phyloP scores from a whole-genome alignment of 2,113 vertebrate species.

The Neolamprologus cancellatus region DNA sequence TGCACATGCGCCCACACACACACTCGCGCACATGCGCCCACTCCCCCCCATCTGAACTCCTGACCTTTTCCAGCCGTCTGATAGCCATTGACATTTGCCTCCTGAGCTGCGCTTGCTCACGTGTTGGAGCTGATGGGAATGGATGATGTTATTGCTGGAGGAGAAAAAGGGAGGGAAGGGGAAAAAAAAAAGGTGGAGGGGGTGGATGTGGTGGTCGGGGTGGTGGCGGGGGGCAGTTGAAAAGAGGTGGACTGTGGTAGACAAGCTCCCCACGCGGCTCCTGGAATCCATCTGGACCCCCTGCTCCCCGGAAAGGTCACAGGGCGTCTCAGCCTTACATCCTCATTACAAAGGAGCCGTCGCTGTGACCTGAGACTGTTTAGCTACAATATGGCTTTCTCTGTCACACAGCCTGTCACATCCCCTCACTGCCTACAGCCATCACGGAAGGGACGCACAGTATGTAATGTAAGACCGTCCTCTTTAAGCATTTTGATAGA shows the following conservation, averaged over 20 bases:
- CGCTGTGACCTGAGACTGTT: conserved; percentile 25
- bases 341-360: conserved; percentile 53
- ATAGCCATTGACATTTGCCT: conserved; percentile 75
- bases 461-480: background rate
- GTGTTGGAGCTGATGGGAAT: conserved; percentile 62
- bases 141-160: conserved; percentile 65
- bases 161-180: conserved; percentile 34
- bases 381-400: conserved; percentile 37
- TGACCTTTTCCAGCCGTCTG: conserved; percentile 68
- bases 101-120: conserved; percentile 63
- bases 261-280: conserved; percentile 15
- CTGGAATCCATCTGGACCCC: conserved; percentile 58
- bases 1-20: background rate
- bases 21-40: background rate
- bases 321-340: conserved; percentile 48
- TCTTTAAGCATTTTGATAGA: conserved; percentile 4
- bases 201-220: background rate
- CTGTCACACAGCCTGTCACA: conserved; percentile 44
- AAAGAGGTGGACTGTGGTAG: background rate
- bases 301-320: conserved; percentile 54
- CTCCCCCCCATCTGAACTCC: conserved; percentile 66
- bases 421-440: conserved; percentile 26
- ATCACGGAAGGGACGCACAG: conserved; percentile 5
- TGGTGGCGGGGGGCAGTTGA: background rate
- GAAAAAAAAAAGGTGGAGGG: background rate